Conservation (phyloP, 2,888 invertebrate genomes). For the Stomorhina lunata region DNA sequence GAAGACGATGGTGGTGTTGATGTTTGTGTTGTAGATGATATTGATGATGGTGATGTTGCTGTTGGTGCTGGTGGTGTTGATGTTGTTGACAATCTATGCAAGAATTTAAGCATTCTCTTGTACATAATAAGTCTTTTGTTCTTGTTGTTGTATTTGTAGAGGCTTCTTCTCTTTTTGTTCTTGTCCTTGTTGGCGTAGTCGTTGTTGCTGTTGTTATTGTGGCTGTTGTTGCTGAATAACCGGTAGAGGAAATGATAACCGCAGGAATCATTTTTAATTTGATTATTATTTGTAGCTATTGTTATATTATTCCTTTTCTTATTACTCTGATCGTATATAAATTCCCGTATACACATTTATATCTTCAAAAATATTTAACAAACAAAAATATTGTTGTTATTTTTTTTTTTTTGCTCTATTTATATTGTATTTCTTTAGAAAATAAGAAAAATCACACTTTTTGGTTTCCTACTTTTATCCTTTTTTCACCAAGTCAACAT, state of each 20-base stretch:
- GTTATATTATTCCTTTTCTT: slow-evolving; percentile 24
- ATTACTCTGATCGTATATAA: slow-evolving; percentile 17
- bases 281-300: slow-evolving; percentile 66
- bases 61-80: slow-evolving; percentile 14
- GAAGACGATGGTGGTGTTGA: background rate
- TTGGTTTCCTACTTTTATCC: background rate
- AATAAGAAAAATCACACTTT: background rate
- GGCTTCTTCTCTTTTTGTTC: slow-evolving; percentile 30
- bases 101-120: slow-evolving; percentile 53
- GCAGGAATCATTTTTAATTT: slow-evolving; percentile 72
- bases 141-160: slow-evolving; percentile 43
- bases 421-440: too few relatives aligned
- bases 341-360: slow-evolving; percentile 42
- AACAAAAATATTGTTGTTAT: slow-evolving; percentile 22
- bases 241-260: slow-evolving; percentile 69
- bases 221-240: slow-evolving; percentile 62
- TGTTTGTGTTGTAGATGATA: slow-evolving; percentile 33
- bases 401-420: too few relatives aligned
- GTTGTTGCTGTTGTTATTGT: slow-evolving; percentile 50
- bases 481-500: background rate
- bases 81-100: slow-evolving; percentile 54
- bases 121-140: slow-evolving; percentile 60
- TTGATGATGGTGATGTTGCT: slow-evolving; percentile 26
- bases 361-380: slow-evolving; percentile 22
- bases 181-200: slow-evolving; percentile 16